Evolutionary conservation across 30 jellyfish, hydroid and myxozoan genomes (phyloP), one percentile per base, ranked within the genome.

Genomic region (Sanderia malayensis): DNA sequence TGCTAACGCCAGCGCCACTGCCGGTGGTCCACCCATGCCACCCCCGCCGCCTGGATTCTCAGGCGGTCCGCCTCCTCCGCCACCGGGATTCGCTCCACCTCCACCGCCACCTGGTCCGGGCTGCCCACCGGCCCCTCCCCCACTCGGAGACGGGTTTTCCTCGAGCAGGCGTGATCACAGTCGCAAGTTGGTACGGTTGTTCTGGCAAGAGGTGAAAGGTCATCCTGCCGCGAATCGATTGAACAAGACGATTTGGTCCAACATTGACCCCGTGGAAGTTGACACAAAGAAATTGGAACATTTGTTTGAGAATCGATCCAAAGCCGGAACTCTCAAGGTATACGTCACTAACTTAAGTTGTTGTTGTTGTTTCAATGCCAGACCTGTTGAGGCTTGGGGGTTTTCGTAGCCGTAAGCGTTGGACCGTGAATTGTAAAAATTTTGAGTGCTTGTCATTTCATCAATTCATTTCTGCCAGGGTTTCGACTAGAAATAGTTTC

Each of bases 201-300:
- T 93, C 53, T 93, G 99, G 99, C 96, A 85, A 81, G 99, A 93
- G 80, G 94, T 86, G 45, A 85, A 75, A 73, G 73, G 66, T 32
- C 25, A 44, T n/a, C 85, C 95, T 2, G 44, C 83, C 18, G 44
- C 77, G 30, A 76, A 68, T 57, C 79, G 80, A 10, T 67, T 79
- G 26, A 86, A 69, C 22, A 93, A 93, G 55, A 82, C 99, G 2
- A 93, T 93, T 25, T 93, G 99, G 99, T 67, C 86, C 4, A 49
- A 65, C 6, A 62, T 93, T 34, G 94, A 86, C 10, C 67, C 95
- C 2, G 87, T 86, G 46, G 99, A 93, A 29, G 96, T 93, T 17
- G 99, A 93, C 58, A 93, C 95, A 4, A 92, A 93, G 67, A 85
- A 93, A 90, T 83, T 93, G 44, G 99, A 93, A 44, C 99, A 93